phyloP scores from a whole-genome alignment of 2,888 invertebrate species.

The Agrotis puta region DNA sequence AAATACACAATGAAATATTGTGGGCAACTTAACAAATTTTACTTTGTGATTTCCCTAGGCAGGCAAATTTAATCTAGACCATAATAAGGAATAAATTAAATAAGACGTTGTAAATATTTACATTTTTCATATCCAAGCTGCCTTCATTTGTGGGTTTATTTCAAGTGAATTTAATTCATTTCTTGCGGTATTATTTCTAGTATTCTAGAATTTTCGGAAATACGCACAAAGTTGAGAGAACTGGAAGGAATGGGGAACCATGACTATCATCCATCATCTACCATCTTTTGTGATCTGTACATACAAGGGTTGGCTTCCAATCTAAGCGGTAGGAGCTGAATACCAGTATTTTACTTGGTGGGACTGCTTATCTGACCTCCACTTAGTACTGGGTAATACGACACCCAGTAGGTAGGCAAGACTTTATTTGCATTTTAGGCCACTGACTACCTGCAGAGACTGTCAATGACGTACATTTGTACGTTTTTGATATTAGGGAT shows the following conservation, averaged over 20 bases:
- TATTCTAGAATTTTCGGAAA: neutral
- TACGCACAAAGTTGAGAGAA: neutral
- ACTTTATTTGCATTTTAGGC: no score
- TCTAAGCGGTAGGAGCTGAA: no score
- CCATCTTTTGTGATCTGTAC: no score
- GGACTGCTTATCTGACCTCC: no score
- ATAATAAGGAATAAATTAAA: conserved; percentile 43
- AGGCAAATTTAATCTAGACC: conserved; percentile 47
- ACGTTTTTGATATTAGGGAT: no score
- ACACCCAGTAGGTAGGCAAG: no score
- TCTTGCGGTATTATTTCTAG: neutral
- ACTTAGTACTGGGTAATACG: no score
- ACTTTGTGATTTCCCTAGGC: conserved; percentile 53
- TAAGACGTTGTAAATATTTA: conserved; percentile 42
- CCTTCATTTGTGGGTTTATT: conserved; percentile 21
- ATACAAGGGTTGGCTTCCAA: no score
- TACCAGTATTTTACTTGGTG: no score
- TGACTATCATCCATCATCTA: no score
- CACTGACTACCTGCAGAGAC: no score
- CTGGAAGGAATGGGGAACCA: neutral
- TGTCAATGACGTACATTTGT: no score
- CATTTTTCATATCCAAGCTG: conserved; percentile 29
- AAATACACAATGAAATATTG: conserved; percentile 45
- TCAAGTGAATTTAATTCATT: neutral
- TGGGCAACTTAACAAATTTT: conserved; percentile 41